Percentiles rank a stretch among this genome's conserved stretches.
Evolutionary conservation across 2,113 vertebrate genomes (phyloP).

Genomic region (Myrmophylax atrothorax): DNA sequence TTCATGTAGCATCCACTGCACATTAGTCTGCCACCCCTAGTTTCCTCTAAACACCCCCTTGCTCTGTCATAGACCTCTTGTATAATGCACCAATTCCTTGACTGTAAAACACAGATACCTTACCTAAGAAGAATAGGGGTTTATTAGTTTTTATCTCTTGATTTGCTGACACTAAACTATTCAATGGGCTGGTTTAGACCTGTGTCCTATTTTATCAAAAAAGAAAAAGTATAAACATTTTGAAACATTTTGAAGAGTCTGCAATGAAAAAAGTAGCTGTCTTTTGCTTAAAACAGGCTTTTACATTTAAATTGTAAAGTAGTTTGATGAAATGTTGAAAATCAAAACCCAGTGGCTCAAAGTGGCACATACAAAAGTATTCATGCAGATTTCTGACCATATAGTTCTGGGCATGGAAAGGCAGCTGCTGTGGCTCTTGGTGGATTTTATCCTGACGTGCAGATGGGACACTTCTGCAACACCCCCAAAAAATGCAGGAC

Average conservation of each 20-base stretch:
- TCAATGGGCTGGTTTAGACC: neutral
- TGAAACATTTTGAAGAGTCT: neutral
- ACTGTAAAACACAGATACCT: neutral
- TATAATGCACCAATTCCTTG: neutral
- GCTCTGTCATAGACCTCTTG: neutral
- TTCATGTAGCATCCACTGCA: neutral
- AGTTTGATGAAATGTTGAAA: neutral
- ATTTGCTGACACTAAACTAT: neutral
- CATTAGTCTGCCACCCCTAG: neutral
- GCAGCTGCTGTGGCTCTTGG: neutral
- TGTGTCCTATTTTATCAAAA: neutral
- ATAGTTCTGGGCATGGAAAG: neutral
- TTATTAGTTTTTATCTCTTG: neutral
- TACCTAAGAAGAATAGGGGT: neutral
- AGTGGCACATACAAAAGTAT: neutral
- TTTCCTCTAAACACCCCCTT: neutral
- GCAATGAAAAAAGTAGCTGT: neutral
- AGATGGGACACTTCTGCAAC: neutral
- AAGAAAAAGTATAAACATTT: neutral
- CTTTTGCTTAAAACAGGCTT: neutral
- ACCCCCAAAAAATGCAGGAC: neutral
- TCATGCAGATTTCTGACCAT: neutral
- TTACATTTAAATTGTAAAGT: neutral
- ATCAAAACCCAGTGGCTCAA: neutral
- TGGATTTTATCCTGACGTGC: neutral